Conservation (phyloP, 2,797 vertebrate species). For the Anabas testudineus region DNA sequence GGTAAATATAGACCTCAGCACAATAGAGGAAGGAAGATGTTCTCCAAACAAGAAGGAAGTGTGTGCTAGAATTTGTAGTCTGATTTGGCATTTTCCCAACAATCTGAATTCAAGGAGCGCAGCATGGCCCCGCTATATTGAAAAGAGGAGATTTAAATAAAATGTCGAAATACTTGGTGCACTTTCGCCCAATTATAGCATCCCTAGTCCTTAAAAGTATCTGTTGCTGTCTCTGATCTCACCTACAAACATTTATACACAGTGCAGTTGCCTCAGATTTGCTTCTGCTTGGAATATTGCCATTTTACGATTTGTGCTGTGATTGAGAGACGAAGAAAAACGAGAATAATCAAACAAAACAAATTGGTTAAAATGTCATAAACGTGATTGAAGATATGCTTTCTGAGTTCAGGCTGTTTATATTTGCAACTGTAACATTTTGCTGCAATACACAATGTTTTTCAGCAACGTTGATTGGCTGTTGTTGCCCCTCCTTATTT, state of each 20-base stretch:
- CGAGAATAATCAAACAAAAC: not conserved
- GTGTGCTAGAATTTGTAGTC: constrained; percentile 8
- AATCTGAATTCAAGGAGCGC: constrained; percentile 15
- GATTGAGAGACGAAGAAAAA: not conserved
- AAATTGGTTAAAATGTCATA: not conserved
- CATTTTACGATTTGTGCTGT: constrained; percentile 10
- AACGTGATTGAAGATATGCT: not conserved
- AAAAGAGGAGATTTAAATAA: constrained; percentile 11
- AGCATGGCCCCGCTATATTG: not conserved
- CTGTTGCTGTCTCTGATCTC: constrained; percentile 18
- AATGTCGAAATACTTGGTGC: constrained; percentile 3
- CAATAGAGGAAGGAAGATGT: constrained; percentile 23
- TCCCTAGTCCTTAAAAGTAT: constrained; percentile 13
- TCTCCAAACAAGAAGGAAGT: constrained; percentile 40
- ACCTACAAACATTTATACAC: not conserved
- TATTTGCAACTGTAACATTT: not conserved
- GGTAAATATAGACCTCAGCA: constrained; percentile 53
- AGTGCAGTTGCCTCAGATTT: not conserved
- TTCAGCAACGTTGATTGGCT: not conserved
- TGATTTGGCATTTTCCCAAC: constrained; percentile 28
- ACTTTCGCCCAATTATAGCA: constrained; percentile 3
- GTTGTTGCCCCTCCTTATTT: constrained; percentile 13
- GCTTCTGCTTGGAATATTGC: not conserved
- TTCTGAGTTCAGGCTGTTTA: not conserved
- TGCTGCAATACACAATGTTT: constrained; percentile 10